Evolutionary conservation across 1,140 invertebrate species (phyloP), one percentile per base, ranked within the genome.

Genomic region (Anthonomus grandis): DNA sequence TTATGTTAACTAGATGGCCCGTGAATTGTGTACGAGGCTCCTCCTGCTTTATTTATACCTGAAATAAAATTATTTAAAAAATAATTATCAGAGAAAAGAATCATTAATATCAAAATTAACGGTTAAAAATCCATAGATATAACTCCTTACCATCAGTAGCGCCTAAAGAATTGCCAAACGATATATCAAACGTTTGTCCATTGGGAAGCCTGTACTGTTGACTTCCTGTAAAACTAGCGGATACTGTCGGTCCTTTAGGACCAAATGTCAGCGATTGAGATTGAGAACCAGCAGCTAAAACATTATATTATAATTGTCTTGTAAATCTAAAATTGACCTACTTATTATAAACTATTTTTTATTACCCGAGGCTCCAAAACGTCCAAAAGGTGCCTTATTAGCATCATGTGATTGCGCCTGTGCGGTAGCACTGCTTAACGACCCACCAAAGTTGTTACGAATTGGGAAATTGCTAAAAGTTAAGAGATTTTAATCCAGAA

Each of bases 191-290:
- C n/a, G 42, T 45, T 31, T 57, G 31, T 6, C 54, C 54, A 21
- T 57, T 57, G 5, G 54, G 54, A 19, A 57, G 38, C 23, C 18
- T 57, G 38, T 57, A 57, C 18, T 57, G 44, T 21, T 57, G 54
- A 19, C 19, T 6, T 15, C 54, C 54, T 2, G 54, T 13, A 25
- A 57, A 57, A 57, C 44, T 17, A 15, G 54, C 54, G 2, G 54
- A 38, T 4, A 22, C 41, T 19, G 49, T 4, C 1, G 46, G 45
- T 24, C 54, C 54, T 9, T 49, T 42, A 48, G 54, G 54, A 10
- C 54, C 54, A 15, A 57, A 48, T 10, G 15, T 19, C 12, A 57
- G 21, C 2, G 54, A 48, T 22, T 57, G 54, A 38, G 24, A 23
- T 39, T 57, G 54, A 4, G 22, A n/a, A 38, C 54, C 54, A 2